phyloP scores from a whole-genome alignment of 2,113 vertebrate genomes.

The Sarotherodon lohbergeri region DNA sequence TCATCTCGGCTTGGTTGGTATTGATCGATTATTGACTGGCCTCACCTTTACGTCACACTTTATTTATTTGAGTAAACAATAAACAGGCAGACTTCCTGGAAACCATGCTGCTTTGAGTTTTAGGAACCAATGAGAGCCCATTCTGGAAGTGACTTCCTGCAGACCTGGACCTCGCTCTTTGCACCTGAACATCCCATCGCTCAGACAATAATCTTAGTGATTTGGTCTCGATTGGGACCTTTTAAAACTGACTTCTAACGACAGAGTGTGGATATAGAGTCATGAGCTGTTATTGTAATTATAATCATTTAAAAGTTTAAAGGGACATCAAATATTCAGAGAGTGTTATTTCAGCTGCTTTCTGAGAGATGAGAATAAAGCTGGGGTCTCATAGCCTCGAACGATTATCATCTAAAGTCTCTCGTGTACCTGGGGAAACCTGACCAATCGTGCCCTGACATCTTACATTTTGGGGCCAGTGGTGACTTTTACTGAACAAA shows the following conservation, averaged over 20 bases:
- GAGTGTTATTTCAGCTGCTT: background rate
- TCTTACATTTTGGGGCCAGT: background rate
- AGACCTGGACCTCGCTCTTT: background rate
- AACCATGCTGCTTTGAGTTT: background rate
- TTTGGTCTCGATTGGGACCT: background rate
- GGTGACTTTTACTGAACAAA: rapidly evolving
- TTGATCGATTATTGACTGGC: background rate
- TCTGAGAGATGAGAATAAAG: background rate
- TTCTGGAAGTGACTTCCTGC: background rate
- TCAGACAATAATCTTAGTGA: background rate
- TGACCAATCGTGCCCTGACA: rapidly evolving
- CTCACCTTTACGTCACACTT: background rate
- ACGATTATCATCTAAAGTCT: background rate
- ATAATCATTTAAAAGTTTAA: background rate
- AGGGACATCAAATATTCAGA: background rate
- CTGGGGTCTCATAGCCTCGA: background rate
- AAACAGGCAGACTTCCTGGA: background rate
- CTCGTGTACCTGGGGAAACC: background rate
- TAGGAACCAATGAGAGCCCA: background rate
- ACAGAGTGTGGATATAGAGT: background rate
- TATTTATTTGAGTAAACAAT: background rate
- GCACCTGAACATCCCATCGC: background rate
- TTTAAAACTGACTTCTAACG: rapidly evolving
- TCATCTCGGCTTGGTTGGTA: background rate
- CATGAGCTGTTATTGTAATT: rapidly evolving